phyloP scores from a whole-genome alignment of 2,888 invertebrate species.

The Selenia dentaria region DNA sequence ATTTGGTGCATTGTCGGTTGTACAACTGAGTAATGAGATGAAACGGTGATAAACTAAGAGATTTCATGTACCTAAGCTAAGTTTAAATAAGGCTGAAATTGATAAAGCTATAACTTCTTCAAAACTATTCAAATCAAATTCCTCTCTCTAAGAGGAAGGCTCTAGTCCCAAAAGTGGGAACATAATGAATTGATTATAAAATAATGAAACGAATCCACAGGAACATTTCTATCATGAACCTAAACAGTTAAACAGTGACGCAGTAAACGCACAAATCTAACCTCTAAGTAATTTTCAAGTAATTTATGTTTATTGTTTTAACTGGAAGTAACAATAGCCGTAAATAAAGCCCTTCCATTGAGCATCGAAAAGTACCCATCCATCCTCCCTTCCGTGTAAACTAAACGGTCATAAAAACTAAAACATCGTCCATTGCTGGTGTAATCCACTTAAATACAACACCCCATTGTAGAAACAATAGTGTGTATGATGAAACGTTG shows the following conservation, averaged over 20 bases:
- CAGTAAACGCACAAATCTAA: conserved; percentile 29
- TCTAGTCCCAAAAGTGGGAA: no score
- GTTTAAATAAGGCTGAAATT: no score
- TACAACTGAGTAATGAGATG: neutral
- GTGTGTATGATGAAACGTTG: conserved; percentile 49
- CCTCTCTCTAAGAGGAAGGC: no score
- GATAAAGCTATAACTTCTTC: no score
- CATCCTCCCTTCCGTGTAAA: conserved; percentile 51
- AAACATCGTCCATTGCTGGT: conserved; percentile 59
- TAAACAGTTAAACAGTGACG: conserved; percentile 17
- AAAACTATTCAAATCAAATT: no score
- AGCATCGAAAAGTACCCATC: conserved; percentile 53
- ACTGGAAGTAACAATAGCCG: conserved; percentile 47
- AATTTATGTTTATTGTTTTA: conserved; percentile 37
- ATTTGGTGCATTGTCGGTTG: neutral
- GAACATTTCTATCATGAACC: no score
- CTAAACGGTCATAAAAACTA: conserved; percentile 64
- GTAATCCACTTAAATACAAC: conserved; percentile 62
- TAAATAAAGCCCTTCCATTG: conserved; percentile 55
- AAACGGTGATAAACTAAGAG: no score
- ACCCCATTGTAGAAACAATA: conserved; percentile 45
- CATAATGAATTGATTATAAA: no score
- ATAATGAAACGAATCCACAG: no score
- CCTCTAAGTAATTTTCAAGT: conserved; percentile 33
- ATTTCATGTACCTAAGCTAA: no score